Conservation (phyloP, 2,113 vertebrate genomes). For the Otolemur garnettii region DNA sequence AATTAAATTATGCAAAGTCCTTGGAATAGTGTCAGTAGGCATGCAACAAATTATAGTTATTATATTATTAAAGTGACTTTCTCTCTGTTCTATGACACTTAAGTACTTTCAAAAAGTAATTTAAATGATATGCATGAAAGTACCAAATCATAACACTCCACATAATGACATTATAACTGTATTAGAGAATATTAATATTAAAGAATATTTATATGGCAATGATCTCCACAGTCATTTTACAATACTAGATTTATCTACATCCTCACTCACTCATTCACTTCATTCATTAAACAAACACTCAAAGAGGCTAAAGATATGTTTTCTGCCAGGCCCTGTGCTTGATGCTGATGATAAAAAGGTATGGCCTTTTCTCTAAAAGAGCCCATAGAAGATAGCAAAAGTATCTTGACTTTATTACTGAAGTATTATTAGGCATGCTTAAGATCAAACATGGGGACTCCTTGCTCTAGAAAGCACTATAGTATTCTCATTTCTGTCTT, state of each 20-base stretch:
- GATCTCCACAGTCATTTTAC: neutral
- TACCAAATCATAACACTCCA: neutral
- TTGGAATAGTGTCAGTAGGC: neutral
- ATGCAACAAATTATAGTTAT: neutral
- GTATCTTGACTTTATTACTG: neutral
- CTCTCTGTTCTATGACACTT: neutral
- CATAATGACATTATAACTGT: neutral
- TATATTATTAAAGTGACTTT: neutral
- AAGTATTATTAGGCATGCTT: neutral
- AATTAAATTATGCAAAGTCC: neutral
- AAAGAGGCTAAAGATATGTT: neutral
- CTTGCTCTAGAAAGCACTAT: neutral
- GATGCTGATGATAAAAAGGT: neutral
- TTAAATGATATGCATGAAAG: neutral
- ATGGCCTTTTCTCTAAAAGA: neutral
- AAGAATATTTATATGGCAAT: neutral
- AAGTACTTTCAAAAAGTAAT: constrained; percentile 4
- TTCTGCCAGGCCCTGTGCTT: neutral
- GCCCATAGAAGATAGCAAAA: neutral
- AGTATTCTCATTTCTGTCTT: neutral
- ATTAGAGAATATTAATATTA: constrained; percentile 14
- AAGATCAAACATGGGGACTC: neutral
- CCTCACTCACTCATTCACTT: neutral
- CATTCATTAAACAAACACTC: neutral
- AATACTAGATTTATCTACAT: neutral